A percentile compares a stretch with the other conserved stretches of the same genome.
phyloP scores from a whole-genome alignment of 2,113 vertebrate genomes.

The Callionymus lyra region DNA sequence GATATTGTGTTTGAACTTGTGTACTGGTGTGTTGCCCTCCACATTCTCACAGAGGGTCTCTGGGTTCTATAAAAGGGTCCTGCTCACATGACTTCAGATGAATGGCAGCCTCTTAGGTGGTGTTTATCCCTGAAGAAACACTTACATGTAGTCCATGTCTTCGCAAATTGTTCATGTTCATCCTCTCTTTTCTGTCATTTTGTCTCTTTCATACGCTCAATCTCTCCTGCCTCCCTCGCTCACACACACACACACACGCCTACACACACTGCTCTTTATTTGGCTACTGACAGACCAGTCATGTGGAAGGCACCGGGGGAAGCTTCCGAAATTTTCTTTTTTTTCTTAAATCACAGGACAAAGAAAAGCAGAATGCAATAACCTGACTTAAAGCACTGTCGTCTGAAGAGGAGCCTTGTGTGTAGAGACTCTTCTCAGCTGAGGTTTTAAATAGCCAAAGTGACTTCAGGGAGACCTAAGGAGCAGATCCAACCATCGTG shows the following conservation, averaged over 20 bases:
- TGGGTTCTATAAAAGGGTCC: neutral
- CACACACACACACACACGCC: neutral
- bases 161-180: slow-evolving; percentile 4
- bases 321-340: slow-evolving; percentile 1
- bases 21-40: too few species aligned
- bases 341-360: slow-evolving; percentile 15
- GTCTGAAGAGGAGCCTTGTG: slow-evolving; percentile 34
- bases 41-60: too few species aligned
- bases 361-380: slow-evolving; percentile 41
- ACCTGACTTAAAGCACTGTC: slow-evolving; percentile 41
- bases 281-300: slow-evolving; percentile 30
- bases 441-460: too few species aligned
- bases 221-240: slow-evolving; percentile 3
- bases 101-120: neutral
- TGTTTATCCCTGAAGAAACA: neutral
- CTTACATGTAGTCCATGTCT: neutral
- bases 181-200: slow-evolving; percentile 11
- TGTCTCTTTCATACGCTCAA: slow-evolving; percentile 11
- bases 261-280: slow-evolving; percentile 8
- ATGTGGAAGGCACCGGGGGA: slow-evolving; percentile 40
- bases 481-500: too few species aligned
- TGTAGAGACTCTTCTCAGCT: neutral
- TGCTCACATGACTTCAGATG: neutral
- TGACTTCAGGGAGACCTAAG: too few species aligned
- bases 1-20: too few species aligned